Base-by-base conservation (phyloP, 2,113 vertebrate genomes). In the Tupaia tana region DNA sequence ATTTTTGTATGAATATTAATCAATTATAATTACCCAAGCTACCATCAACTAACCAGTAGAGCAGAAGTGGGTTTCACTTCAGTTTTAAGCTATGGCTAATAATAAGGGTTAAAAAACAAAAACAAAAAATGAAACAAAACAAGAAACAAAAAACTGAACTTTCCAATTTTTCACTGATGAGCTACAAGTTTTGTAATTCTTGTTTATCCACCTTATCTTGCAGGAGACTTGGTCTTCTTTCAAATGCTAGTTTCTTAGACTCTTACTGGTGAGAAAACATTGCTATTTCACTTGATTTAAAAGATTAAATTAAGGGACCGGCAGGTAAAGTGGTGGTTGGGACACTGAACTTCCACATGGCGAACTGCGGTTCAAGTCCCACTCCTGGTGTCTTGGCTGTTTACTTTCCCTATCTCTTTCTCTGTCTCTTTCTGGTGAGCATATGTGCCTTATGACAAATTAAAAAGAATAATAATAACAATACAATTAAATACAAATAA, bases 1-100 rank as follows among this genome's bases (percentile, higher is more conserved):
- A 96, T 80, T 13, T 78, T 91, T 93, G 12, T 9, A 58, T 54
- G 10, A 91, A 73, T 82, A 31, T 86, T 95, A 93, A 80, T 93
- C 3, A 59, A n/a, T 77, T 92, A 79, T 71, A 52, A 79, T 96
- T 70, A 54, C 25, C 4, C 20, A 94, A 89, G 75, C 3, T 5
- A 69, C 25, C 2, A 61, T 84, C 29, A 58, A 7, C 10, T 1
- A 25, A 43, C 14, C 20, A 69, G 16, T 54, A 27, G 2, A 59
- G 8, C 20, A 88, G 34, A 87, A 58, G 3, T 31, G 13, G 56
- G 1, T 7, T 89, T 93, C 24, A 71, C 3, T 52, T 79, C 59
- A 70, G 8, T 84, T 82, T 91, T 89, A 78, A 71, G 54, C 3
- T 95, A n/a, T 52, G 6, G 1, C 54, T 73, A 69, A 61, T 31